Evolutionary conservation across 2,888 invertebrate species (phyloP), one percentile per base, ranked within the genome.

Genomic region (Xestia sexstrigata): DNA sequence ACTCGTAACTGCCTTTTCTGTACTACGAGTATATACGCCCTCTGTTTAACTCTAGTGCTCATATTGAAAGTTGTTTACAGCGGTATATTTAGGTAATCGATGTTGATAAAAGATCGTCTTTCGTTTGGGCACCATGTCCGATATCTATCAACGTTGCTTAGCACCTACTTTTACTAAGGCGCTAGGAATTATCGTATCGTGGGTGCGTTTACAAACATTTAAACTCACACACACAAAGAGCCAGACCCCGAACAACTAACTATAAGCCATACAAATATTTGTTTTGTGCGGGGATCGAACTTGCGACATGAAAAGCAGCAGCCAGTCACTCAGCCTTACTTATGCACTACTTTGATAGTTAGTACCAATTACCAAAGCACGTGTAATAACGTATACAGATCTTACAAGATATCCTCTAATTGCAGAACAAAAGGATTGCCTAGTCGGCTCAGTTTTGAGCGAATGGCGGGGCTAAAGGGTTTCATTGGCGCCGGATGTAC

Each of bases 1-100:
- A 66, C 60, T 79, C 68, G 62, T 75, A 47, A 52, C 58, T 30
- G 69, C 35, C 42, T 78, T 71, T 42, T 77, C 35, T 49, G 49
- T 65, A 35, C 47, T 30, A 35, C 35, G 35, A 35, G 35, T 35
- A 66, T 63, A 49, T 45, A 65, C 60, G 52, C 13, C 13, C 17
- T 47, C 11, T 58, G 58, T 26, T 76, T 17, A 49, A 68, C 26
- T 65, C 20, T 74, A 35, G 35, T 74, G 1, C n/a, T 39, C n/a
- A 17, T 42, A 68, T 17, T 74, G 4, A 49, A 35, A 42, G 26
- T 62, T 39, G 15, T 6, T 30, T 55, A 17, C 2, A 30, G 15
- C 3, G 35, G 13, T 26, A 47, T 11, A 30, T 68, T 35, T 45
- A 11, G 15, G 0, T 55, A n/a, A n/a, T 13, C 13, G 11, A 55